Evolutionary conservation across 2,797 vertebrate genomes (phyloP), one percentile per base, ranked within the genome.

Genomic region (Enteromius treurensis): DNA sequence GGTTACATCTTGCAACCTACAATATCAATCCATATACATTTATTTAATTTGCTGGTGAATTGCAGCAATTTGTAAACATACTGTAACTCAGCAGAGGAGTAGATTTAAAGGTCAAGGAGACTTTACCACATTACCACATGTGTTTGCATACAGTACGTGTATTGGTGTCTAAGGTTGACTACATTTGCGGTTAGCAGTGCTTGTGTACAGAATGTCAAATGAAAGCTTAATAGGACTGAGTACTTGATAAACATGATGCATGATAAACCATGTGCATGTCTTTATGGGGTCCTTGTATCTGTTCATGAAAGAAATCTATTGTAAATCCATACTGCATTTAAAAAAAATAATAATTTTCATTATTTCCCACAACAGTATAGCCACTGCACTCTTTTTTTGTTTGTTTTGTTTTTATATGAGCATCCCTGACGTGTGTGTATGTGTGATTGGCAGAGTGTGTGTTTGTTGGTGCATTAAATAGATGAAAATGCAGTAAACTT

Each of bases 381-480:
- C 49, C 73, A 37, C 32, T 55, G 62, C 15, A 64, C 60, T 32
- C 26, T 64, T 64, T 65, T 62, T 32, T 32, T 55, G 1, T 37
- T 40, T 42, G 32, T 34, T 34, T 34, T 34, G 29, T 64, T 6
- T 32, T 64, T 64, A 32, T 64, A 29, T 51, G 70, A 21, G 26
- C 15, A 1, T 37, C 10, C 32, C 21, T 53, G 49, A 53, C 1
- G 34, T 80, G 58, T 77, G 68, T 82, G 75, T 26, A 13, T 74
- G 80, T 73, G 64, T 85, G 62, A 34, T 29, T 80, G 29, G 14
- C 10, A 10, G 62, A 42, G 29, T 71, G 34, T 78, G 79, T 75
- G 77, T 77, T 53, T 80, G 29, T 85, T 80, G 79, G 67, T 80
- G 70, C 67, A 60, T 53, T 29, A 42, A 55, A 82, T 26, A 29